These are phyloP conservation scores for Oceanites oceanicus DNA, from an alignment of 2,113 vertebrate genomes.

Conservation along the genomic window DNA sequence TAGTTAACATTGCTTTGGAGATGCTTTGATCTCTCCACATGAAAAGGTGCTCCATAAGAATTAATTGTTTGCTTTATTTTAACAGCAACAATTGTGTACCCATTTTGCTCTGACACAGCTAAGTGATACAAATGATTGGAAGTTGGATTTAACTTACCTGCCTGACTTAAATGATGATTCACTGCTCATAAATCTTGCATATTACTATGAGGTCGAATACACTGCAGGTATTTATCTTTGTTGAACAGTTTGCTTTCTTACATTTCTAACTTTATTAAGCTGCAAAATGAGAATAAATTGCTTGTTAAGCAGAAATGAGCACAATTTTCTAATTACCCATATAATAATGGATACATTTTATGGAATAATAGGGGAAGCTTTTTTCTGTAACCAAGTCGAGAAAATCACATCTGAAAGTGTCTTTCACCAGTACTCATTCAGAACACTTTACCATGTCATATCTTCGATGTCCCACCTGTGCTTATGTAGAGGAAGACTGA, in stretches of 20 bases:
- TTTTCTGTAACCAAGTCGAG: neutral
- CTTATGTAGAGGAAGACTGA: neutral
- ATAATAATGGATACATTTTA: neutral
- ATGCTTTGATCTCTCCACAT: neutral
- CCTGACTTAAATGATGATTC: slow-evolving; percentile 58
- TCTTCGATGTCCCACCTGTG: neutral
- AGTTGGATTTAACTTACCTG: slow-evolving; percentile 48
- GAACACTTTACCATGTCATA: neutral
- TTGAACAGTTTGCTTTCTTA: neutral
- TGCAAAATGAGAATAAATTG: neutral
- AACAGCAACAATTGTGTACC: slow-evolving; percentile 7
- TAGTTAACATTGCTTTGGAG: neutral
- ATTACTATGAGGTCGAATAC: slow-evolving; percentile 35
- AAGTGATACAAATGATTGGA: neutral
- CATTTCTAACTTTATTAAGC: neutral
- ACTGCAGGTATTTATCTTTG: slow-evolving; percentile 16
- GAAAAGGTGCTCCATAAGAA: neutral
- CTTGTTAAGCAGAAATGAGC: neutral
- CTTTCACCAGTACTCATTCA: neutral
- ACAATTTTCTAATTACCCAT: neutral
- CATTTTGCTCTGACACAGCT: slow-evolving; percentile 45
- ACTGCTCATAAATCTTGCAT: slow-evolving; percentile 41
- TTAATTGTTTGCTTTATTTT: neutral
- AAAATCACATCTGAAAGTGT: neutral
- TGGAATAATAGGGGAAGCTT: neutral